A percentile compares a stretch with the other conserved stretches of the same genome.
Evolutionary conservation across 2,888 invertebrate species (phyloP).

Genomic region (Melanostoma scalare): DNA sequence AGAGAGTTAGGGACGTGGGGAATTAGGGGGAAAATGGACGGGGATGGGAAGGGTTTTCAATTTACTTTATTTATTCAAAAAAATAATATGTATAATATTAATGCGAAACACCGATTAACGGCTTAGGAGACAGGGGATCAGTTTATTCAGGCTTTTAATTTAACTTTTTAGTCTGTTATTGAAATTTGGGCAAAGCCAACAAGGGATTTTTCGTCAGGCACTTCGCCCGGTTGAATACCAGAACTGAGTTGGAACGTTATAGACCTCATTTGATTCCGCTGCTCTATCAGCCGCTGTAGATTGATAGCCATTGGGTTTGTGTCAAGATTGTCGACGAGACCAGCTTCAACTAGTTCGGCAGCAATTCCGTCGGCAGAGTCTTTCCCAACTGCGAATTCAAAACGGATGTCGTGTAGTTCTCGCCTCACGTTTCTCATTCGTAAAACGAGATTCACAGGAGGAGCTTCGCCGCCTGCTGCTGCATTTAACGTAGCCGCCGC

Average conservation of each 20-base stretch:
- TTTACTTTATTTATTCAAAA: conserved; percentile 54
- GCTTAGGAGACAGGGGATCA: conserved; percentile 32
- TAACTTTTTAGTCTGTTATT: conserved; percentile 88
- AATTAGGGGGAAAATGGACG: conserved; percentile 10
- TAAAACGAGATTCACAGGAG: conserved; percentile 90
- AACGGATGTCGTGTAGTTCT: conserved; percentile 98
- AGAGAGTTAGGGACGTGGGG: neutral
- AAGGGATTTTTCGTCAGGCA: conserved; percentile 96
- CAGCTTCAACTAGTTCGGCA: conserved; percentile 96
- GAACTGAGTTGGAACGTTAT: conserved; percentile 94
- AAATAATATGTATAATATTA: conserved; percentile 36
- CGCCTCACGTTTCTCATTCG: conserved; percentile 94
- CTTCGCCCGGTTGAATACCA: conserved; percentile 88
- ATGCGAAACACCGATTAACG: conserved; percentile 49
- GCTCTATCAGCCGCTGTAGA: conserved; percentile 94
- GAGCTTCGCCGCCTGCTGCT: conserved; percentile 81
- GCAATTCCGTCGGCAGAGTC: conserved; percentile 97
- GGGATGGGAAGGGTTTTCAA: conserved; percentile 22
- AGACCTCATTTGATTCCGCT: conserved; percentile 86
- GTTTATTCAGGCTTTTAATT: conserved; percentile 30
- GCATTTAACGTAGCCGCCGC: conserved; percentile 65
- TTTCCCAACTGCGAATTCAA: conserved; percentile 96
- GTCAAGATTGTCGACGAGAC: conserved; percentile 95
- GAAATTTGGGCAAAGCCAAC: conserved; percentile 99
- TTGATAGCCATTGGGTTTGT: conserved; percentile 95